Percentiles rank a stretch among this genome's conserved stretches.
Conservation (phyloP, 35 echinoderm and acorn worm genomes). For the Ophioderma brevispina region DNA sequence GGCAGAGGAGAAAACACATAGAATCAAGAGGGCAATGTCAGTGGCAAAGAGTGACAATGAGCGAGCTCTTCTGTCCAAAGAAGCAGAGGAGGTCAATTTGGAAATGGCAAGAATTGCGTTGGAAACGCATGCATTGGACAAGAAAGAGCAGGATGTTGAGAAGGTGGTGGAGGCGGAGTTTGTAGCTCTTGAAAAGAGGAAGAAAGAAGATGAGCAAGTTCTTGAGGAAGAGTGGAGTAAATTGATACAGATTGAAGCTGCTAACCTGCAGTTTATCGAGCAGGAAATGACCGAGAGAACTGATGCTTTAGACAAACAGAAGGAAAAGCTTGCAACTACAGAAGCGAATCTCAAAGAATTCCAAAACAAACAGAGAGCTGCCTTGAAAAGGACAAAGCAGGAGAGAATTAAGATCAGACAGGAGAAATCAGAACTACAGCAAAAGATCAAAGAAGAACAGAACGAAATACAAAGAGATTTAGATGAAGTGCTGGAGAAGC, state of each 20-base stretch:
- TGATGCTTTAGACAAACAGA: constrained; percentile 51
- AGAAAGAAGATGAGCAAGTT: constrained; percentile 52
- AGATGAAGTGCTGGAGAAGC: constrained; percentile 13
- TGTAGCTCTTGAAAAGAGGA: constrained; percentile 62
- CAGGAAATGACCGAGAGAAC: constrained; percentile 75
- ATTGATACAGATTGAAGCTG: constrained; percentile 73
- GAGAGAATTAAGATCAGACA: constrained; percentile 18
- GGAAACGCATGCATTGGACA: constrained; percentile 61
- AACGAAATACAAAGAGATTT: constrained; percentile 35
- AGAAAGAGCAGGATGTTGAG: constrained; percentile 72
- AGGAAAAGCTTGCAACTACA: constrained; percentile 58
- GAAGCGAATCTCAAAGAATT: constrained; percentile 74
- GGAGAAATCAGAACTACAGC: constrained; percentile 43
- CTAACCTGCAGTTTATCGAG: constrained; percentile 80
- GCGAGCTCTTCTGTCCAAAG: constrained; percentile 40
- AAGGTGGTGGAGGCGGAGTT: constrained; percentile 89
- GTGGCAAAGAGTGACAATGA: constrained; percentile 59
- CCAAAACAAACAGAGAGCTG: constrained; percentile 55
- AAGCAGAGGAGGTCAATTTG: constrained; percentile 46
- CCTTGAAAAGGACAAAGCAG: constrained; percentile 18
- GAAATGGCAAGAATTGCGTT: constrained; percentile 60
- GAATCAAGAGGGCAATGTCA: constrained; percentile 36
- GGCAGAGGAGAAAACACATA: constrained; percentile 49
- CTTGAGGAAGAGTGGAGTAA: constrained; percentile 86
- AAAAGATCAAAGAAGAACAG: constrained; percentile 29